Evolutionary conservation across 1,140 invertebrate species (phyloP), one percentile per base, ranked within the genome.

Genomic region (Diorhabda sublineata): DNA sequence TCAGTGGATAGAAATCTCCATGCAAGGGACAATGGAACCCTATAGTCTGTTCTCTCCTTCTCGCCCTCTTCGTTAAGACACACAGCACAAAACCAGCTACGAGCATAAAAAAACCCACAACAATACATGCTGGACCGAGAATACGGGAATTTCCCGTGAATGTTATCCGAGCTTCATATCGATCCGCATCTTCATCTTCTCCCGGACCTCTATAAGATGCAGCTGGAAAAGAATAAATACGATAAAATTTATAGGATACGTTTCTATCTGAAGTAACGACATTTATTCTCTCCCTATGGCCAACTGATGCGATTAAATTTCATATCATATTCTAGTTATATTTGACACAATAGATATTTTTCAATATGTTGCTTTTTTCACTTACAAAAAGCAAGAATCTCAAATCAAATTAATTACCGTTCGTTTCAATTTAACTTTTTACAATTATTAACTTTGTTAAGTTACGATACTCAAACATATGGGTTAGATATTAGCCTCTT

Each of bases 21-120:
- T 92, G 90, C 41, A 92, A 84, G 9, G 90, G 90, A 80, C 90
- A 92, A 80, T 91, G 89, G 81, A 90, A 92, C 62, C 89, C 89
- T 61, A 91, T 84, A 26, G 88, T 82, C 59, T 89, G 85, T 74
- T 90, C 87, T n/a, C 86, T 83, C 56, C 84, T 83, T 68, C 89
- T 83, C 1, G 89, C 89, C 5, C 88, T 82, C 47, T 87, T 82
- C 71, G 89, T 89, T 61, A 91, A 77, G 70, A 87, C 83, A 79
- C 88, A 90, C 7, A 91, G 78, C 1, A 87, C 80, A 1, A 85
- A 80, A 5, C 87, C 87, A 3, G 85, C 81, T 4, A 82, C 83
- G 5, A 90, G 85, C 89, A 91, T 91, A 44, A 90, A 80, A 26
- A 86, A 84, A 6, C 89, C 89, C 9, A 90, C 86, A 44, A 89